Base-by-base conservation (phyloP, 2,797 vertebrate genomes). In the Lindbergichthys nudifrons region DNA sequence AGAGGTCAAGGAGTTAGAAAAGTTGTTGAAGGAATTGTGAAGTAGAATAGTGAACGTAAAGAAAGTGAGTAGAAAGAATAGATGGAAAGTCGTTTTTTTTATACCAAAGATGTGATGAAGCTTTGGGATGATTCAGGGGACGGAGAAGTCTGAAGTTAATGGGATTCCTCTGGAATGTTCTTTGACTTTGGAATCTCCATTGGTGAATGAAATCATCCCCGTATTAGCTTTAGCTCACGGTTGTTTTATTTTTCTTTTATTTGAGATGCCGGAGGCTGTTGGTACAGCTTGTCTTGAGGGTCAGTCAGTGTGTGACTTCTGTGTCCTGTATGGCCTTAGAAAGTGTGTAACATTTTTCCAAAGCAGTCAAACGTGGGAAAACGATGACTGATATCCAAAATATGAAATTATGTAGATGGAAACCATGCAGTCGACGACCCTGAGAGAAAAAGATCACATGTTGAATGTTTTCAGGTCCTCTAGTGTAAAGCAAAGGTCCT, bases 401-500 rank as follows among this genome's bases (percentile, higher is more conserved):
- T 79, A 80, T 85, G 77, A 87, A 73, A 89, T 86, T 82, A 86
- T 84, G 74, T 70, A 48, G 52, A 82, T 74, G 75, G 85, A 82
- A 89, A 85, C 42, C 75, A 70, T 60, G 81, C 80, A 70, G 78
- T 65, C 53, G 73, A 74, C 58, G 70, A 80, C 80, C 83, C 75
- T 4, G 11, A 87, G 69, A 36, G 60, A 76, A 81, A 85, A 45
- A 66, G 45, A 80, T 78, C 79, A 67, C 73, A 52, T 72, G 58
- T 84, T 87, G 87, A 90, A 89, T 90, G 88, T 91, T 91, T 89
- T 82, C 75, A 85, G 79, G 81, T 87, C 81, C 57, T 86, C 79
- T 74, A 39, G 87, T 88, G 88, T 79, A 78, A 89, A 84, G 82
- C 75, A 85, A 88, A 90, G 92, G 91, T 92, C 92, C 92, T 92